Percentiles rank a stretch among this genome's conserved stretches.
phyloP scores from a whole-genome alignment of 2,888 invertebrate species.

The Anthophora plumipes region DNA sequence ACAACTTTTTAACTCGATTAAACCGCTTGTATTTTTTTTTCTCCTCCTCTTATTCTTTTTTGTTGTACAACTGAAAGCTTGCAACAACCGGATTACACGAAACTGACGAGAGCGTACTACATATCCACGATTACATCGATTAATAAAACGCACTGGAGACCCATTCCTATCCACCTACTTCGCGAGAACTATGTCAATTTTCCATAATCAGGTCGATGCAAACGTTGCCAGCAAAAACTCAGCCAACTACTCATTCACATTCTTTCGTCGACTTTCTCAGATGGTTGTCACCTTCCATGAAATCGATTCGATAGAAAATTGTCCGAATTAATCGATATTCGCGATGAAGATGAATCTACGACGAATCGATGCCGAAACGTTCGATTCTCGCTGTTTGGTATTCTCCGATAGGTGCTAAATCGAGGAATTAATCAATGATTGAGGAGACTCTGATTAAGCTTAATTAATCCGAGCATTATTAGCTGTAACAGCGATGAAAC shows the following conservation, averaged over 20 bases:
- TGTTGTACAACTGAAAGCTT: too few relatives aligned
- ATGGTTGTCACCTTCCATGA: neutral
- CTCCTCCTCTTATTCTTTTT: too few relatives aligned
- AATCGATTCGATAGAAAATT: neutral
- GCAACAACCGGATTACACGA: too few relatives aligned
- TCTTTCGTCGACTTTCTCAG: neutral
- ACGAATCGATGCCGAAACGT: neutral
- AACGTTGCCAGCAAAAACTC: constrained; percentile 3
- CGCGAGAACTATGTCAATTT: neutral
- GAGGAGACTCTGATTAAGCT: constrained; percentile 87
- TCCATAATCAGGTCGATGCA: neutral
- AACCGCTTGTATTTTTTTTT: too few relatives aligned
- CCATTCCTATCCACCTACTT: neutral
- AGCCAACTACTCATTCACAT: constrained; percentile 4
- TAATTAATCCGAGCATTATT: constrained; percentile 77
- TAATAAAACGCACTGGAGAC: too few relatives aligned
- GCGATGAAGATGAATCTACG: neutral
- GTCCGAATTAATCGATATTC: neutral
- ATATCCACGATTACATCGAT: too few relatives aligned
- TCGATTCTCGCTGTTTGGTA: constrained; percentile 2
- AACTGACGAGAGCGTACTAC: too few relatives aligned
- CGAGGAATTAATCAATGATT: constrained; percentile 76
- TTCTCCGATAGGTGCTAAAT: constrained; percentile 58
- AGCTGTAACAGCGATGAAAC: constrained; percentile 41
- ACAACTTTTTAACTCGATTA: too few relatives aligned